Evolutionary conservation across 2,113 vertebrate species (phyloP).

Genomic region (Xenotilapia caudafasciata): DNA sequence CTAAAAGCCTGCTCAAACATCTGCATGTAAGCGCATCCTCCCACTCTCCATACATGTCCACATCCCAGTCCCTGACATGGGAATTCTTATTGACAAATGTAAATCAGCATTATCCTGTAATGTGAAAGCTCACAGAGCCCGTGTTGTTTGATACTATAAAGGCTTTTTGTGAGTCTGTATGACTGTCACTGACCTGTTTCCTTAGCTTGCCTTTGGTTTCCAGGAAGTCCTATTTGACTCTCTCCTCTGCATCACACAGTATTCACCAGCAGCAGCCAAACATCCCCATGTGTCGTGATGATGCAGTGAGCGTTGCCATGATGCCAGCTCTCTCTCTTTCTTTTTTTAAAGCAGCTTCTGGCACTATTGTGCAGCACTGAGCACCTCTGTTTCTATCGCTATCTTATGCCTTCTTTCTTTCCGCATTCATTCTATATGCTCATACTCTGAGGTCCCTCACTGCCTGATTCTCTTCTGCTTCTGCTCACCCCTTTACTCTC

Average conservation of each 20-base stretch:
- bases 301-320: constrained; percentile 63
- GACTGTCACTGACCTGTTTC: constrained; percentile 56
- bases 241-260: constrained; percentile 72
- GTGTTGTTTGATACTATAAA: neutral
- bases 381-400: constrained; percentile 25
- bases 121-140: neutral
- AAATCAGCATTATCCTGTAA: neutral
- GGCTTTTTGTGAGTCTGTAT: neutral
- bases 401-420: constrained; percentile 1
- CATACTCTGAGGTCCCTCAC: constrained; percentile 23
- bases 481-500: neutral
- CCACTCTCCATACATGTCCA: constrained; percentile 10
- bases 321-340: constrained; percentile 33
- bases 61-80: neutral
- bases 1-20: constrained; percentile 5
- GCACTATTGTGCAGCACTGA: constrained; percentile 34
- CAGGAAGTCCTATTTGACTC: constrained; percentile 73
- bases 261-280: constrained; percentile 72
- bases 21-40: constrained; percentile 20
- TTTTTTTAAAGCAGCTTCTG: constrained; percentile 9
- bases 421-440: constrained; percentile 22
- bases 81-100: constrained; percentile 35
- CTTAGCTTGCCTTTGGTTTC: constrained; percentile 33
- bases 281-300: constrained; percentile 65
- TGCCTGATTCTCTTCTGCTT: constrained; percentile 20